Evolutionary conservation across 2,113 vertebrate genomes (phyloP).

Genomic region (Sapajus apella): DNA sequence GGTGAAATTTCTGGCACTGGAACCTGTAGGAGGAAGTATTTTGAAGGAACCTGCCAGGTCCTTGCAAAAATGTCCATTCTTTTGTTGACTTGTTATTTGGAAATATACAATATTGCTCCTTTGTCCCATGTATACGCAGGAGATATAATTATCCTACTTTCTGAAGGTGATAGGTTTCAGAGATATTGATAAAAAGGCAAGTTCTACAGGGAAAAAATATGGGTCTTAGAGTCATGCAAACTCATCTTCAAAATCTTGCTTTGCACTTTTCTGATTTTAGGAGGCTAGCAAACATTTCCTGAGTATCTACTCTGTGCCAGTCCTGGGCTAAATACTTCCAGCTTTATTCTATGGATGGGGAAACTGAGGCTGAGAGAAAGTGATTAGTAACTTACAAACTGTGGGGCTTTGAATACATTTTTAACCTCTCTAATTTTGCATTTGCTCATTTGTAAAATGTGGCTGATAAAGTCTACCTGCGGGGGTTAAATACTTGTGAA

Average conservation of each 20-base stretch:
- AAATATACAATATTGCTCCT: not conserved
- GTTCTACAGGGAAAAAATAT: not conserved
- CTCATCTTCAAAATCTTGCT: not conserved
- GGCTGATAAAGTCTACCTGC: not conserved
- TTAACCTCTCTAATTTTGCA: not conserved
- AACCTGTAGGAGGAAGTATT: not conserved
- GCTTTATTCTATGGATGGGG: not conserved
- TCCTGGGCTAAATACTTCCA: not conserved
- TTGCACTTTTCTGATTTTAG: not conserved
- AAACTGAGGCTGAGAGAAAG: constrained; percentile 22
- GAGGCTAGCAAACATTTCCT: not conserved
- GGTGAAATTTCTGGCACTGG: not conserved
- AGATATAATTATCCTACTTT: not conserved
- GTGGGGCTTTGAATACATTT: not conserved
- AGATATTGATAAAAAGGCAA: not conserved
- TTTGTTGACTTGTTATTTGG: not conserved
- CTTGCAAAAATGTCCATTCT: not conserved
- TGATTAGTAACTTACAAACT: not conserved
- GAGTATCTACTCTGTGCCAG: not conserved
- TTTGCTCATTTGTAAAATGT: not conserved
- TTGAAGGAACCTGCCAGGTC: not conserved
- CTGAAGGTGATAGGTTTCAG: not conserved
- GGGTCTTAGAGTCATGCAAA: not conserved
- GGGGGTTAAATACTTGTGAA: not conserved
- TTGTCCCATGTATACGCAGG: not conserved